Conservation (phyloP, 2,113 vertebrate genomes). For the Onychostoma macrolepis region DNA sequence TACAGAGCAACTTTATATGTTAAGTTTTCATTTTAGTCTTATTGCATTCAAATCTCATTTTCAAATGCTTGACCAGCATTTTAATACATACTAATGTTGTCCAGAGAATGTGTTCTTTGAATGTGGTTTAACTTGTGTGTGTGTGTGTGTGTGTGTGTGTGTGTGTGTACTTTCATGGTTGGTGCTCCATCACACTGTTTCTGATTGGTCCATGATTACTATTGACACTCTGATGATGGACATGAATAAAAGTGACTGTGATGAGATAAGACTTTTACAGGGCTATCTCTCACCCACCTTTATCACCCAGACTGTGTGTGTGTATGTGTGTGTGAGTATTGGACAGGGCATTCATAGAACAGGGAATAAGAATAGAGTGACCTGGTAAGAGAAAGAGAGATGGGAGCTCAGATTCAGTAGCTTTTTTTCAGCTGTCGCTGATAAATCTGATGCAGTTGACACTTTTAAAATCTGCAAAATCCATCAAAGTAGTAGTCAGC, state of each 20-base stretch:
- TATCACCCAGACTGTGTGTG: conserved; percentile 63
- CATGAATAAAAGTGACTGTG: conserved; percentile 99
- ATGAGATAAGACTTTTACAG: conserved; percentile 86
- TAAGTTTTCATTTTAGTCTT: not conserved
- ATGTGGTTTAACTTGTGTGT: not conserved
- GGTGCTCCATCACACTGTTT: conserved; percentile 89
- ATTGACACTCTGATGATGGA: conserved; percentile 99
- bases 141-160: not conserved
- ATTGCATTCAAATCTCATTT: not conserved
- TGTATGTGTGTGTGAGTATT: conserved; percentile 19
- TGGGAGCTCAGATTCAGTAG: not conserved
- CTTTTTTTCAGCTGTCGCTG: not conserved
- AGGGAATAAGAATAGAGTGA: conserved; percentile 14
- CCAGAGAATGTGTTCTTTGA: not conserved
- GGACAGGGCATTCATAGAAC: conserved; percentile 4
- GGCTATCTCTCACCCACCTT: conserved; percentile 92
- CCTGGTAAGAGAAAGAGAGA: not conserved
- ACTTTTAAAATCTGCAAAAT: conserved; percentile 17
- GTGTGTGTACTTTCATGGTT: conserved; percentile 8
- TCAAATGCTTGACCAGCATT: too few relatives aligned
- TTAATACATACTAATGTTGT: not conserved
- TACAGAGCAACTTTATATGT: not conserved
- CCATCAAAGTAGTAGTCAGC: not conserved
- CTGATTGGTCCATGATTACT: conserved; percentile 97
- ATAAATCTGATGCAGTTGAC: not conserved